phyloP scores from a whole-genome alignment of 2,113 vertebrate species.

The Shinisaurus crocodilurus region DNA sequence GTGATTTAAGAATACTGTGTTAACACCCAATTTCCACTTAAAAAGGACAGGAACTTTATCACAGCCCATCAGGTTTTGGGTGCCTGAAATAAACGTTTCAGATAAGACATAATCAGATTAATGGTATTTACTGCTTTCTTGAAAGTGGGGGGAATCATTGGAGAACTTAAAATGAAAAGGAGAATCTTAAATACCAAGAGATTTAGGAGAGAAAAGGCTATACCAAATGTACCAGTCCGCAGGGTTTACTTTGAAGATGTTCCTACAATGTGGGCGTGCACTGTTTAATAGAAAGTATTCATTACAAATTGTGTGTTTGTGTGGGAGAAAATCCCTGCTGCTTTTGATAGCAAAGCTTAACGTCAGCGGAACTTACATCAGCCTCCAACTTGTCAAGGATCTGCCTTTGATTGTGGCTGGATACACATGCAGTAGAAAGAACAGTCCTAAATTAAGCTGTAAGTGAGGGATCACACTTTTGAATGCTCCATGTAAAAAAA shows the following conservation, averaged over 20 bases:
- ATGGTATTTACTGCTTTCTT: slow-evolving; percentile 1
- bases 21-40: not conserved
- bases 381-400: not conserved
- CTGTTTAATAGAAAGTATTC: not conserved
- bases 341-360: not conserved
- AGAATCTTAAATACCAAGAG: slow-evolving; percentile 1
- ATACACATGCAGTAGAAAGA: not conserved
- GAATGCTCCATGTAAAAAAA: not conserved
- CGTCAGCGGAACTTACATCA: not conserved
- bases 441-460: not conserved
- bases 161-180: slow-evolving; percentile 49
- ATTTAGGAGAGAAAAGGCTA: not conserved
- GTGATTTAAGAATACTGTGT: slow-evolving; percentile 21
- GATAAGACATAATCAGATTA: not conserved
- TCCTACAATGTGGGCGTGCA: not conserved
- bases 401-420: not conserved
- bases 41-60: not conserved
- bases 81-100: not conserved
- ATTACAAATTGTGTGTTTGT: not conserved
- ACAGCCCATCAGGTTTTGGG: not conserved
- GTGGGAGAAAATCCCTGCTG: not conserved
- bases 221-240: not conserved
- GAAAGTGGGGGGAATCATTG: slow-evolving; percentile 17
- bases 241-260: not conserved
- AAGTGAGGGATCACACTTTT: too few relatives aligned